Base-by-base conservation (phyloP, 2,113 vertebrate genomes). In the Thymallus thymallus region DNA sequence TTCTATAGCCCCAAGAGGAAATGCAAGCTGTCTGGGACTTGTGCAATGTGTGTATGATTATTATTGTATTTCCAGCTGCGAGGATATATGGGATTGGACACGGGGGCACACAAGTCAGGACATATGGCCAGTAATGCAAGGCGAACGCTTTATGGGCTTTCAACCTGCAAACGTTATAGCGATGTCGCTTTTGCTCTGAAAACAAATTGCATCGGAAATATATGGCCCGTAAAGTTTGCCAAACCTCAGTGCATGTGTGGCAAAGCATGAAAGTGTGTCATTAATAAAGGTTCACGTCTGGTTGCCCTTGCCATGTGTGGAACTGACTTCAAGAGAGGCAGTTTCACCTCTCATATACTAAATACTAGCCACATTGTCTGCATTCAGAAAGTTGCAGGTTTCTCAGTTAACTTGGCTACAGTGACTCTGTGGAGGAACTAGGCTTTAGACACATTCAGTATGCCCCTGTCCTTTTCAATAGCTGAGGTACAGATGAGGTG, bases 201-300 rank as follows among this genome's bases (percentile, higher is more conserved):
- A 85, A 89, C 93, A 91, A 93, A 93, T 93, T 93, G 88, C 91
- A 76, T 80, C 86, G 87, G 84, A 91, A 91, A 92, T 90, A 93
- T 90, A 91, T 85, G 78, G 87, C 84, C 84, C 84, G 85, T 92
- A 92, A 94, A 94, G 89, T 74, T 83, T 82, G 89, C 88, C 87
- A 92, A 90, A 92, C 81, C 91, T 90, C 72, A 69, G 83, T 84
- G 91, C 86, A 84, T 75, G 88, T 89, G 87, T 87, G 88, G 85
- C 80, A 86, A 86, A 83, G 82, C 87, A 79, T 88, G 86, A 88
- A 90, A 88, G 82, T 3, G 71, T 80, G 78, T 35, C 81, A 20
- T 88, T 84, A 86, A 82, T 75, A 45, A 23, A 65, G 68, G 70
- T 80, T 73, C 73, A 74, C 67, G 80, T 74, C 76, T 78, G 78